Evolutionary conservation across 2,888 invertebrate genomes (phyloP), one percentile per base, ranked within the genome.

Genomic region (Hyalella azteca): DNA sequence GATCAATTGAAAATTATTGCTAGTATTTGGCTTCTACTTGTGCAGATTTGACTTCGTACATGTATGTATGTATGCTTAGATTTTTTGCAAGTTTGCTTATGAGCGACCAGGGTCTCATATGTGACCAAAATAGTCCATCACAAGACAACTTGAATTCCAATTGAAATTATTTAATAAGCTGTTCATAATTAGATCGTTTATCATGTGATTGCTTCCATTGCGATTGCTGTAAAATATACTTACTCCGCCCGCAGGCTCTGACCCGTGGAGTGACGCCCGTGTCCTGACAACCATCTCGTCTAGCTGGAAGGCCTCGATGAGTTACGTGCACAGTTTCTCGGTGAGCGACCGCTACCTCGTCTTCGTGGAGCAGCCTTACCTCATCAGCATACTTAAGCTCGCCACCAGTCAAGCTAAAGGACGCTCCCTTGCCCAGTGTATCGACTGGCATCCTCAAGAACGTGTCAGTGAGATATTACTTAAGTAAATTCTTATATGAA

Each of bases 321-420:
- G 86, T 3, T 91, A 90, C 86, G 88, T 88, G 84, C 91, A 91
- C 86, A 90, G 90, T 83, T 91, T 91, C 86, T 90, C 88, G 15
- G 88, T 91, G 86, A 89, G 90, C 0, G 88, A 90, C 79, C 89
- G 90, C 82, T 89, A 89, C 86, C 86, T 90, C 39, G 86, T 91
- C 36, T 88, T 90, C 81, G 86, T 90, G 50, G 91, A 91, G 85
- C 89, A 89, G 81, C 90, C 91, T 0, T 84, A 90, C 45, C 85
- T 87, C 13, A 86, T 88, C 48, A 89, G 88, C 85, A 86, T 87
- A 13, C 82, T 88, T 36, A 88, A 88, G 82, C 85, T 89, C 39
- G 86, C 88, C n/a, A 86, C 88, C 0, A 86, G 87, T 49, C 86
- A 87, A 45, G 83, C 88, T 13, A 87, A 87, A 81, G 88, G 88